These are phyloP conservation scores for Sebastes nivosus DNA, from an alignment of 2,797 vertebrate genomes.

Conservation along the genomic window DNA sequence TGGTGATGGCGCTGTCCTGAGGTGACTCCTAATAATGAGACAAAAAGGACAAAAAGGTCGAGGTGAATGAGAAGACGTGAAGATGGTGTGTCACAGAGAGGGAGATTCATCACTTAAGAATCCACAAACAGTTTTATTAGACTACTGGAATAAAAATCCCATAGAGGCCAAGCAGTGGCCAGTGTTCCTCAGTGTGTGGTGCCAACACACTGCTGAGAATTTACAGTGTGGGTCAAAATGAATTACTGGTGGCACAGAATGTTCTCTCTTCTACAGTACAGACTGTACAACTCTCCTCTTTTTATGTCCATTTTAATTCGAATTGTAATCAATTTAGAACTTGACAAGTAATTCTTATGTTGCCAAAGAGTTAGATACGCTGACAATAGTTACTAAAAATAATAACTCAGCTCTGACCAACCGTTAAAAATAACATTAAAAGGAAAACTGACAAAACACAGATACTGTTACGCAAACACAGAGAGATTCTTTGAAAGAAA, in stretches of 20 bases:
- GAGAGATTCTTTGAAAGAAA: neutral
- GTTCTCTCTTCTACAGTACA: slow-evolving; percentile 51
- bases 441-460: neutral
- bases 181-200: slow-evolving; percentile 15
- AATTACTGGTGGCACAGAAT: slow-evolving; percentile 45
- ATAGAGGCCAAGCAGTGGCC: slow-evolving; percentile 41
- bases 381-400: neutral
- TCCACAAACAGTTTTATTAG: neutral
- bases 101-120: neutral
- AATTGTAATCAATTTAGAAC: neutral
- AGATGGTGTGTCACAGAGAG: neutral
- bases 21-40: slow-evolving; percentile 90
- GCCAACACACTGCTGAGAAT: slow-evolving; percentile 25
- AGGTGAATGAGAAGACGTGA: neutral
- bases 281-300: slow-evolving; percentile 12
- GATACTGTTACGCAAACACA: neutral
- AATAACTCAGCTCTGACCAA: neutral
- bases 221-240: slow-evolving; percentile 1
- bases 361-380: neutral
- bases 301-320: neutral
- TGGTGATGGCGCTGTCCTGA: slow-evolving; percentile 98
- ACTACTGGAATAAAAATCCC: neutral
- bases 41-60: neutral
- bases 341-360: neutral
- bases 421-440: neutral